Percentiles rank a stretch among this genome's conserved stretches.
phyloP scores from a whole-genome alignment of 2,888 invertebrate species.

The Drosophila parthenogenetica region DNA sequence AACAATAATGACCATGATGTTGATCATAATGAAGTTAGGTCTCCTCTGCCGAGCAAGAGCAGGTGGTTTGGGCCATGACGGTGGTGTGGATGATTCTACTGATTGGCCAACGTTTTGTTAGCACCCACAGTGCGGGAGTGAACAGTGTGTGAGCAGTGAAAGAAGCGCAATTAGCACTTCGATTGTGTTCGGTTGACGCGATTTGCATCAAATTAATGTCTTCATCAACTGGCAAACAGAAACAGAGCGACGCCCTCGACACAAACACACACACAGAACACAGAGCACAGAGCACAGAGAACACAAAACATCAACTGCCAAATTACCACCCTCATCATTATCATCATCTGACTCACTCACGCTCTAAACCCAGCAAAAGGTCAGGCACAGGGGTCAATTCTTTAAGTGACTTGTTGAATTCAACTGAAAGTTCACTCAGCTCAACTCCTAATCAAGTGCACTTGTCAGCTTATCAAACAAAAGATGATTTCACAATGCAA shows the following conservation, averaged over 20 bases:
- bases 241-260: conserved; percentile 35
- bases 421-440: not conserved
- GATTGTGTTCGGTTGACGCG: conserved; percentile 80
- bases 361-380: not conserved
- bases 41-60: conserved; percentile 24
- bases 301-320: conserved; percentile 8
- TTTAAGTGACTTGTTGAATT: conserved; percentile 26
- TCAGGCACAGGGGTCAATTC: conserved; percentile 15
- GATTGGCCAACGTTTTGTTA: conserved; percentile 71
- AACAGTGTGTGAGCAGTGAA: conserved; percentile 61
- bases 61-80: conserved; percentile 1
- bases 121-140: conserved; percentile 34
- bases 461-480: conserved; percentile 3
- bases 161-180: conserved; percentile 83
- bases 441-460: conserved; percentile 40
- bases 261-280: not conserved
- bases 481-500: conserved; percentile 2
- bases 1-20: conserved; percentile 38
- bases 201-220: conserved; percentile 82
- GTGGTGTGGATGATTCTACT: conserved; percentile 10
- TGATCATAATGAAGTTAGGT: conserved; percentile 33
- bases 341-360: no score
- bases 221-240: conserved; percentile 66
- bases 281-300: no score
- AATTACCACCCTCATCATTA: no score